A percentile compares a stretch with the other conserved stretches of the same genome.
Conservation (phyloP, 2,113 vertebrate species). For the Prinia subflava region DNA sequence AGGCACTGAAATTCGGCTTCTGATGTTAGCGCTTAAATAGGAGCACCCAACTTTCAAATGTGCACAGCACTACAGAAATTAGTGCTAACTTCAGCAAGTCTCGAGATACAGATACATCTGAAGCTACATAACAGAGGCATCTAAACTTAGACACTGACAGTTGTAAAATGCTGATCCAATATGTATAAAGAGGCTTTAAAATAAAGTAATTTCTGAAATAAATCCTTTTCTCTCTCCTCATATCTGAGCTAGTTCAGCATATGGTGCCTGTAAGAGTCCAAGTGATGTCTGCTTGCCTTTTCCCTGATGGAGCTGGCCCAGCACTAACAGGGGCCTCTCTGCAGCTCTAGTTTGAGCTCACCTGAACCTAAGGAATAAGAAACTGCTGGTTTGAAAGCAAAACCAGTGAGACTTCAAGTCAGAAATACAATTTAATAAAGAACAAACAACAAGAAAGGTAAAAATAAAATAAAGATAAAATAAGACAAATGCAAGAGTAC, state of each 20-base stretch:
- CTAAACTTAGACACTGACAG: not conserved
- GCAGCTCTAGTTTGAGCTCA: not conserved
- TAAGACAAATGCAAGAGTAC: no score
- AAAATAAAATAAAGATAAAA: no score
- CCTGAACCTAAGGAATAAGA: not conserved
- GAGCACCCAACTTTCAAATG: not conserved
- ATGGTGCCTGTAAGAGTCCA: not conserved
- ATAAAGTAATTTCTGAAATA: not conserved
- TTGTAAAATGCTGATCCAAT: not conserved
- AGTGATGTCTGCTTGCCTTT: not conserved
- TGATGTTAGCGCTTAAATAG: not conserved
- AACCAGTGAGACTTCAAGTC: no score
- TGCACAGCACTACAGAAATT: not conserved
- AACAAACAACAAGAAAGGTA: no score
- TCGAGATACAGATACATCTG: not conserved
- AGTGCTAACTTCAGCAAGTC: not conserved
- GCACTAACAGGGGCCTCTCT: not conserved
- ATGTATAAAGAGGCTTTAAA: not conserved
- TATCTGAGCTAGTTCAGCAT: not conserved
- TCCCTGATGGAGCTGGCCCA: not conserved
- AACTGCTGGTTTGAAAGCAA: no score
- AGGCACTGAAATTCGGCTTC: not conserved
- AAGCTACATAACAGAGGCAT: not conserved
- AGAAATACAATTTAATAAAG: no score
- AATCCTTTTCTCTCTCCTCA: not conserved